Evolutionary conservation across 2,113 vertebrate species (phyloP), one percentile per base, ranked within the genome.

Genomic region (Sinocyclocheilus grahami): DNA sequence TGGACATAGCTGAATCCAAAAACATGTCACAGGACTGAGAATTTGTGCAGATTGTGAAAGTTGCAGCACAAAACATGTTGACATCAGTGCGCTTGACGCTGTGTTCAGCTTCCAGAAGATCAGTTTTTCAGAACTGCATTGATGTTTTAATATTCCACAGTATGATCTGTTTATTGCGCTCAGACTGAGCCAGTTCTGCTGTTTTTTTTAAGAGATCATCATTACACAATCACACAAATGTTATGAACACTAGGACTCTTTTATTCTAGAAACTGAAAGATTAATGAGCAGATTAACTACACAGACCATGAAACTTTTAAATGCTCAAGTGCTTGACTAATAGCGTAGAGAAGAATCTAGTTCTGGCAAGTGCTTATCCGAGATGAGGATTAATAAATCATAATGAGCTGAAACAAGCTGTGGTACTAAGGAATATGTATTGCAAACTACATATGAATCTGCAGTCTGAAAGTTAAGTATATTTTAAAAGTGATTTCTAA

Each of bases 341-440:
- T 33, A 80, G 78, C 27, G 60, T 77, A 30, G 55, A 62, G 67
- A 83, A 81, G 74, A 60, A 55, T 42, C 86, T 33, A 58, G 76
- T 53, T 78, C n/a, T 72, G 33, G 58, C 58, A 85, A 78, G 77
- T 87, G 83, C 87, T 88, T 79, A 77, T 82, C 30, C n/a, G 5
- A 27, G 22, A 46, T 79, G 42, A 46, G 42, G 7, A 42, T 42
- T 42, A 42, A 46, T 46, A 53, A 81, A 81, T 81, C 58, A 81
- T 27, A 81, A 46, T 63, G 55, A 81, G 37, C 58, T 46, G 8
- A 63, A 63, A 18, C 12, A 80, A 62, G 10, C 33, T 60, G 33
- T 0, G 12, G 33, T 79, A 5, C 20, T 39, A 39, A 42, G 20
- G 37, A 46, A 46, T 46, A 81, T 46, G 53, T 60, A 60, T 39